Conservation (phyloP, 64 coral and sea anemone genomes). For the Hydrozoanthus tunicans region DNA sequence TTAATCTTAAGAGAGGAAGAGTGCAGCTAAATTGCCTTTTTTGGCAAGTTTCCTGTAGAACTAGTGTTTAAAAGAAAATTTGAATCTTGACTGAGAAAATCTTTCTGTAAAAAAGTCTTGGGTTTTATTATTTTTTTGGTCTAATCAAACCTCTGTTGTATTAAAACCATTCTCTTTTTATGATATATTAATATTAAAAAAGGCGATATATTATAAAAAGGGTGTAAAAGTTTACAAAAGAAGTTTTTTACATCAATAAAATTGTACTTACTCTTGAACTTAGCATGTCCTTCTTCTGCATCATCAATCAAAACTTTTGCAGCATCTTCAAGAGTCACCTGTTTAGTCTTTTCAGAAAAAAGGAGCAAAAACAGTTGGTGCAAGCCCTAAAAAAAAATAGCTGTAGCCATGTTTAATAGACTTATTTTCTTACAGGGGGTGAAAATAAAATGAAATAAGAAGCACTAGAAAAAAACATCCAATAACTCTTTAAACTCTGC, state of each 20-base stretch:
- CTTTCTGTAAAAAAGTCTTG: neutral
- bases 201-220: conserved; percentile 19
- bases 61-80: neutral
- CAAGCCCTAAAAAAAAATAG: neutral
- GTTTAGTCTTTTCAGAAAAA: conserved; percentile 52
- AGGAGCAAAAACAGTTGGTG: neutral
- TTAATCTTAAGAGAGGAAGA: too few species aligned
- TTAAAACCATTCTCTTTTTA: too few species aligned
- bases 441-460: too few species aligned
- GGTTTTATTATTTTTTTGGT: too few species aligned
- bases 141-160: too few species aligned
- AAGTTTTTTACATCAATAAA: neutral
- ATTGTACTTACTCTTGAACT: conserved; percentile 90
- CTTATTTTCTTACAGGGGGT: too few species aligned
- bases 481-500: too few species aligned
- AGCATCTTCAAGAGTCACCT: conserved; percentile 95
- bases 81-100: neutral
- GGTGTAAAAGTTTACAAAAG: too few species aligned
- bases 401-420: neutral
- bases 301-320: conserved; percentile 94
- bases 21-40: too few species aligned
- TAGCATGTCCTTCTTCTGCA: conserved; percentile 91
- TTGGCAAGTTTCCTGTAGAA: too few species aligned
- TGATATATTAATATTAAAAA: too few species aligned
- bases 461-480: too few species aligned